Conservation (phyloP, 2,797 vertebrate species). For the Acanthornis magna region DNA sequence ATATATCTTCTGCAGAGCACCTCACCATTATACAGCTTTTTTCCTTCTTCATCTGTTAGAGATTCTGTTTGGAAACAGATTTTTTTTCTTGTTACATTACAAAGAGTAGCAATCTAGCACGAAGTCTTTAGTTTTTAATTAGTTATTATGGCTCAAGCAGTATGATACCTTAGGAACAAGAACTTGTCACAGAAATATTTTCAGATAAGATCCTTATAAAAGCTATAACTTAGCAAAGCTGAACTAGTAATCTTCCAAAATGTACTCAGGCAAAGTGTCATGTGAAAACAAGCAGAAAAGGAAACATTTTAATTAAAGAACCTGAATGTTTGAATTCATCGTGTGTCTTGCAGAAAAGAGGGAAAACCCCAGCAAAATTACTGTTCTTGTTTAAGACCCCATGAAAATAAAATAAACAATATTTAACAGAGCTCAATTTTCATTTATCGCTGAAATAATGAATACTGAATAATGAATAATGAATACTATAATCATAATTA, state of each 20-base stretch:
- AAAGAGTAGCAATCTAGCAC: background rate
- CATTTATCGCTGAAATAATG: conserved; percentile 32
- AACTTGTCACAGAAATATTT: background rate
- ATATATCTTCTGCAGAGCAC: background rate
- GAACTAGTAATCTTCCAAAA: background rate
- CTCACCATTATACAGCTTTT: background rate
- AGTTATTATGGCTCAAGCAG: background rate
- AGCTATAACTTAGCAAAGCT: background rate
- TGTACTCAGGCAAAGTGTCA: background rate
- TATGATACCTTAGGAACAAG: background rate
- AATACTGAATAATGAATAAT: conserved; percentile 26
- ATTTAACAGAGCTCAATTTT: conserved; percentile 34
- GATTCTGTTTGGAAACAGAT: background rate
- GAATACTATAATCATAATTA: conserved; percentile 34
- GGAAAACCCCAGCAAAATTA: background rate
- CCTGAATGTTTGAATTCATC: conserved; percentile 1
- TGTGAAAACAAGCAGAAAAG: conserved; percentile 44
- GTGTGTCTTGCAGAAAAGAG: background rate
- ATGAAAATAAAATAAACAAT: conserved; percentile 29
- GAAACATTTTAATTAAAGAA: conserved; percentile 47
- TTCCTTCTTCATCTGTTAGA: background rate
- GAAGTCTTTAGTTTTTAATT: background rate
- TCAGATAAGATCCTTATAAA: background rate
- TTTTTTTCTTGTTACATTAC: background rate
- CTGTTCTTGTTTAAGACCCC: background rate